Conservation (phyloP, 2,888 invertebrate genomes). For the Trypoxylon attenuatum region DNA sequence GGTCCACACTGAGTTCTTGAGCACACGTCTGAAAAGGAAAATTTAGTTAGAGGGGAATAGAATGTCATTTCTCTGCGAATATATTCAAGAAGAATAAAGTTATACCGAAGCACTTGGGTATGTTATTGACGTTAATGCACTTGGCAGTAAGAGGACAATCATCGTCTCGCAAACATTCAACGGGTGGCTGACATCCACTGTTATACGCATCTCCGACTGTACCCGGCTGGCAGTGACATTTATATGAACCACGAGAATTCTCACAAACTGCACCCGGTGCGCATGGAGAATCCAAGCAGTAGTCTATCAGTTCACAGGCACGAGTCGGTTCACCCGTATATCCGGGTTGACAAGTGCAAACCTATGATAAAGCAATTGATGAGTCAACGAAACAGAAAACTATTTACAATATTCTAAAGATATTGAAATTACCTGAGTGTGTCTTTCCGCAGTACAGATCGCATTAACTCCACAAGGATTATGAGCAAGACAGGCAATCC, state of each 20-base stretch:
- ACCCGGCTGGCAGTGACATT: slow-evolving; percentile 86
- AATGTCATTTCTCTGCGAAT: no score
- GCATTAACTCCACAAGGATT: slow-evolving; percentile 91
- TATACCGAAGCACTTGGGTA: slow-evolving; percentile 85
- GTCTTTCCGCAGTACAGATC: slow-evolving; percentile 89
- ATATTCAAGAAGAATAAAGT: background rate
- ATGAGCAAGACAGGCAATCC: slow-evolving; percentile 88
- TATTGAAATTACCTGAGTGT: slow-evolving; percentile 82
- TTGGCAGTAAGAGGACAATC: slow-evolving; percentile 89
- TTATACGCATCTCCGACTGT: slow-evolving; percentile 90
- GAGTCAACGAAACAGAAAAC: no score
- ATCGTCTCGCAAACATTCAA: slow-evolving; percentile 85
- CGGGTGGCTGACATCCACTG: slow-evolving; percentile 87
- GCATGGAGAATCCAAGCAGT: slow-evolving; percentile 86
- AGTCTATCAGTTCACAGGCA: slow-evolving; percentile 85
- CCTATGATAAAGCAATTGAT: slow-evolving; percentile 40
- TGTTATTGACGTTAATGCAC: slow-evolving; percentile 83
- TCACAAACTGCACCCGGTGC: slow-evolving; percentile 87
- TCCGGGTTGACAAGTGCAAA: slow-evolving; percentile 91
- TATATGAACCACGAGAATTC: slow-evolving; percentile 86
- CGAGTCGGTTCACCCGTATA: slow-evolving; percentile 86
- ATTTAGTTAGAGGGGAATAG: background rate
- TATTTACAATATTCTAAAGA: no score
- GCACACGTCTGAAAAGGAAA: slow-evolving; percentile 82
- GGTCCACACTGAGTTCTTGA: slow-evolving; percentile 85